Evolutionary conservation across 2,113 vertebrate species (phyloP).

Genomic region (Antechinus flavipes): DNA sequence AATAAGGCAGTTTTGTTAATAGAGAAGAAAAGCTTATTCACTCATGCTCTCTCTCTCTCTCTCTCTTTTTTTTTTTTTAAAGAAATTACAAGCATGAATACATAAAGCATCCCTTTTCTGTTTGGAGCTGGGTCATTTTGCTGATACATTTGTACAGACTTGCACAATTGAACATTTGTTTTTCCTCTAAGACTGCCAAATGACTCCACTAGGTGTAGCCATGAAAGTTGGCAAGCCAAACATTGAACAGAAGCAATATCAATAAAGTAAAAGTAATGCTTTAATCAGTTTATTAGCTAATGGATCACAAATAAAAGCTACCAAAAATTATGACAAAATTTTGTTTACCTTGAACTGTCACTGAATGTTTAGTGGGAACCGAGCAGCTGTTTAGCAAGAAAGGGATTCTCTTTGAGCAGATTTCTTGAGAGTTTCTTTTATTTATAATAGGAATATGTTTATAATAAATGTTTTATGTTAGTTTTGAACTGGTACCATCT

Average conservation of each 20-base stretch:
- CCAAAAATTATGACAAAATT: constrained; percentile 3
- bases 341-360: neutral
- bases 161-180: constrained; percentile 40
- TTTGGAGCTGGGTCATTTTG: constrained; percentile 51
- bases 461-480: neutral
- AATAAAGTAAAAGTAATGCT: constrained; percentile 25
- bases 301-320: neutral
- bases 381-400: constrained; percentile 21
- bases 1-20: constrained; percentile 49
- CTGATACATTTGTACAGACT: constrained; percentile 49
- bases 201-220: constrained; percentile 21
- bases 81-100: constrained; percentile 3
- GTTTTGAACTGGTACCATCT: constrained; percentile 34
- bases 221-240: constrained; percentile 45
- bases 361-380: constrained; percentile 40
- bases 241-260: neutral
- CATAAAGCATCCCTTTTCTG: constrained; percentile 46
- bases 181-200: constrained; percentile 12
- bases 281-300: constrained; percentile 26
- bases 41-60: neutral
- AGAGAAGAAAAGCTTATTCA: constrained; percentile 10
- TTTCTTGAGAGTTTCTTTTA: constrained; percentile 31
- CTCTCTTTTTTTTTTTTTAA: constrained; percentile 8
- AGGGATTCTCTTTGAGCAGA: constrained; percentile 20
- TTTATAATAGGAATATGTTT: constrained; percentile 40